phyloP scores from a whole-genome alignment of 2,113 vertebrate genomes.

The Cryptotis parvus region DNA sequence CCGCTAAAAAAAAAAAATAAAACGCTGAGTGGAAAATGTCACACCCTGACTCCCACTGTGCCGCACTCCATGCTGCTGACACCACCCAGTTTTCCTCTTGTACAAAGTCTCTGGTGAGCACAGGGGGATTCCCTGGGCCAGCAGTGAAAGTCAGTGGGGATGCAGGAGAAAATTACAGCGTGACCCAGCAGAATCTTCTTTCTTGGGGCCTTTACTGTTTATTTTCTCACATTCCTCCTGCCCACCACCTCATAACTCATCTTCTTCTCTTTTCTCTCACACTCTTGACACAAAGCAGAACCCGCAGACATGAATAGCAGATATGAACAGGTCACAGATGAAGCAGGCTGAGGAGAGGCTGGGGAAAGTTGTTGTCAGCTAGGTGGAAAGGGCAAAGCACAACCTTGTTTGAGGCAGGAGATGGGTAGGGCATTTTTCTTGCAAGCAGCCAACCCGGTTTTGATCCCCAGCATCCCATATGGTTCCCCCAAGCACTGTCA shows the following conservation, averaged over 20 bases:
- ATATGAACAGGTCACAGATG: neutral
- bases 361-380: neutral
- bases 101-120: neutral
- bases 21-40: too few species aligned
- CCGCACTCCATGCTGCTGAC: neutral
- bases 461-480: too few species aligned
- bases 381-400: neutral
- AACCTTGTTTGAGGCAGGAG: neutral
- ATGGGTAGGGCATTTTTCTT: too few species aligned
- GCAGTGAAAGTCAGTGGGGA: neutral
- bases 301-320: neutral
- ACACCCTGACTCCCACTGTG: fast-evolving
- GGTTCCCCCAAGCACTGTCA: too few species aligned
- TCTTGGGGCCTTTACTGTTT: neutral
- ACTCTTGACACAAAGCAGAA: neutral
- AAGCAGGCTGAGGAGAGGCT: neutral
- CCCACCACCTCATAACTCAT: neutral
- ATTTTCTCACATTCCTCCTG: slow-evolving; percentile 30
- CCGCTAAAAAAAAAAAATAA: too few species aligned
- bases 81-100: neutral
- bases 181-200: neutral
- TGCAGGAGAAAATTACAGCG: neutral
- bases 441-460: too few species aligned
- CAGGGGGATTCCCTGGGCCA: neutral
- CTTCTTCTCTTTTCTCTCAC: neutral